These are phyloP conservation scores for Bujurquina vittata DNA, from an alignment of 2,113 vertebrate genomes.

Conservation along the genomic window DNA sequence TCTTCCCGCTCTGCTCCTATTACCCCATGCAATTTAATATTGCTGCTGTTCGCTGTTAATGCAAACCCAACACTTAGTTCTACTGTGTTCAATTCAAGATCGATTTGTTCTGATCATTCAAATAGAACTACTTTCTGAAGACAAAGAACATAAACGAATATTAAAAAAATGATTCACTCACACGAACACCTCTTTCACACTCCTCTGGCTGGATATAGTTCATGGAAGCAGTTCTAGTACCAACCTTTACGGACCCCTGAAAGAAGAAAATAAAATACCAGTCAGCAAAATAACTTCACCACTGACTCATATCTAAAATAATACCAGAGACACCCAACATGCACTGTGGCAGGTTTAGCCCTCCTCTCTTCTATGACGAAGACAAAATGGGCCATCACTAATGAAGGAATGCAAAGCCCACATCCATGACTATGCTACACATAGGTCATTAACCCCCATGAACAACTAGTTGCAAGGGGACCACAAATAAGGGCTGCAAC, in stretches of 20 bases:
- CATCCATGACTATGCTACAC: slow-evolving; percentile 14
- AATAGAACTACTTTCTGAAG: background rate
- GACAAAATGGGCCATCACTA: slow-evolving; percentile 43
- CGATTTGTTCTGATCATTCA: background rate
- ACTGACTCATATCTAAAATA: slow-evolving; percentile 19
- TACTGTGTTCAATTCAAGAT: background rate
- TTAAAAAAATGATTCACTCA: slow-evolving; percentile 37
- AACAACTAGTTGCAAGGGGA: slow-evolving; percentile 16
- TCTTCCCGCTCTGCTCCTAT: background rate
- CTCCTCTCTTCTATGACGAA: slow-evolving; percentile 49
- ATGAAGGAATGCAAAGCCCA: slow-evolving; percentile 27
- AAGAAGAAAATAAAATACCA: slow-evolving; percentile 70
- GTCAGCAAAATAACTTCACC: slow-evolving; percentile 2
- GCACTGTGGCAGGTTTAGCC: slow-evolving; percentile 66
- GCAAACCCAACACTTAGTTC: background rate
- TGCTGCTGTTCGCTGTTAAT: background rate
- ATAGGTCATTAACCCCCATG: background rate
- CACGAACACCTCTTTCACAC: slow-evolving; percentile 52
- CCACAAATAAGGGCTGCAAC: background rate
- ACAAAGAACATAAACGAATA: background rate
- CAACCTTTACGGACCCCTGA: slow-evolving; percentile 92
- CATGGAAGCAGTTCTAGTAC: slow-evolving; percentile 88
- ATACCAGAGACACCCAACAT: slow-evolving; percentile 68
- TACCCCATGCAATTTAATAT: too few species aligned
- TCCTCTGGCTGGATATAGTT: slow-evolving; percentile 85